Percentiles rank a stretch among this genome's conserved stretches.
Conservation (phyloP, 2,113 vertebrate species). For the Deroptyus accipitrinus region DNA sequence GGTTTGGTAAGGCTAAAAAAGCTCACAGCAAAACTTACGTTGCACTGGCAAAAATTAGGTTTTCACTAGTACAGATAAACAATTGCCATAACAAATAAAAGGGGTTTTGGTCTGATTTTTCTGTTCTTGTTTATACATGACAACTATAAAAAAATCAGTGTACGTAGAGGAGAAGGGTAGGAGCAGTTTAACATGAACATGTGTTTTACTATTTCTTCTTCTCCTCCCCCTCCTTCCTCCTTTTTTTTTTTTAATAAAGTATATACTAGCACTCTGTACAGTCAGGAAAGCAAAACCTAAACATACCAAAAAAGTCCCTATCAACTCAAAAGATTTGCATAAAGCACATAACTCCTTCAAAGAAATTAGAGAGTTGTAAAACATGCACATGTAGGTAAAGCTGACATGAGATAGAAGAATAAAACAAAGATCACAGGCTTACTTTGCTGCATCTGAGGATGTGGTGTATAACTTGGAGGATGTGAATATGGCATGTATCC, state of each 20-base stretch:
- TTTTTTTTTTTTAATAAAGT: neutral
- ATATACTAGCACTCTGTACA: neutral
- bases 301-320: neutral
- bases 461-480: too few species aligned
- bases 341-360: neutral
- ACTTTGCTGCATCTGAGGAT: conserved; percentile 96
- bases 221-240: too few species aligned
- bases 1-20: too few species aligned
- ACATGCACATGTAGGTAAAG: neutral
- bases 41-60: neutral
- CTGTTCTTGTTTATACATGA: neutral
- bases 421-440: neutral
- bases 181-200: neutral
- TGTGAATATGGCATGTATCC: conserved; percentile 78
- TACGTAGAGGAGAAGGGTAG: neutral
- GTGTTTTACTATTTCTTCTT: neutral
- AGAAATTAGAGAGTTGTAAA: neutral
- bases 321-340: neutral
- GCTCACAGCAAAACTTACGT: neutral
- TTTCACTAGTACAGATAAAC: neutral
- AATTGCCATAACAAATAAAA: neutral
- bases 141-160: neutral
- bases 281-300: neutral
- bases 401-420: neutral
- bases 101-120: neutral